Base-by-base conservation (phyloP, 2,888 invertebrate genomes). In the Auanema sp. region DNA sequence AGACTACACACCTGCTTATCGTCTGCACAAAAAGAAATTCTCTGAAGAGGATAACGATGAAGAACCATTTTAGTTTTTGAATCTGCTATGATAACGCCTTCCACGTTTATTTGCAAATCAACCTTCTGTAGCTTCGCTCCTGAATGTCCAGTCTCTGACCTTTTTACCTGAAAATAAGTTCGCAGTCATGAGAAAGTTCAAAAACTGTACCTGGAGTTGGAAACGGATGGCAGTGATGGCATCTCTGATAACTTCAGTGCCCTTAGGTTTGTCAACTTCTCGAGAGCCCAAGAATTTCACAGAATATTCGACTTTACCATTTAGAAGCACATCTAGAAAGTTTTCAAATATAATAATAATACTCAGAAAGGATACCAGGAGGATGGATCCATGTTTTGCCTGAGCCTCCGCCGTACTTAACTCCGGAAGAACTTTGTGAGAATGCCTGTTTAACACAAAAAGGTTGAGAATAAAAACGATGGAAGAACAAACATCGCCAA, bases 21-120 rank as follows among this genome's bases (percentile, higher is more conserved):
- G 84, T 97, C 97, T 1, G 97, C 96, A 87, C 96, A 97, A 87
- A 97, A 97, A 0, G 95, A 96, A 86, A 97, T 97, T 86, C 94
- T 90, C 85, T 96, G 95, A 52, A 97, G 87, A 0, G 96, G 96
- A 85, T 95, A 96, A 85, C 94, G 93, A 86, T 94, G 91, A 84
- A 94, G 88, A 63, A 94, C 62, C 80, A 88, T 87, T 84, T 88
- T 88, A 41, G 87, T 86, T 82, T 89, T 88, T 70, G 88, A 87
- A 72, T 91, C 91, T 85, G 91, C 91, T 79, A 97, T 91, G 60
- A 93, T 93, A 54, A 97, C 93, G 50, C 95, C 96, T 87, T 97
- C 94, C 59, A 94, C 91, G 60, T 94, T 96, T 71, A 97, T 92
- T n/a, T 94, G 94, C 73, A 97, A 89, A 85, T 96, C 96, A 1